Base-by-base conservation (phyloP, 2,797 vertebrate species). In the Sebastes umbrosus region DNA sequence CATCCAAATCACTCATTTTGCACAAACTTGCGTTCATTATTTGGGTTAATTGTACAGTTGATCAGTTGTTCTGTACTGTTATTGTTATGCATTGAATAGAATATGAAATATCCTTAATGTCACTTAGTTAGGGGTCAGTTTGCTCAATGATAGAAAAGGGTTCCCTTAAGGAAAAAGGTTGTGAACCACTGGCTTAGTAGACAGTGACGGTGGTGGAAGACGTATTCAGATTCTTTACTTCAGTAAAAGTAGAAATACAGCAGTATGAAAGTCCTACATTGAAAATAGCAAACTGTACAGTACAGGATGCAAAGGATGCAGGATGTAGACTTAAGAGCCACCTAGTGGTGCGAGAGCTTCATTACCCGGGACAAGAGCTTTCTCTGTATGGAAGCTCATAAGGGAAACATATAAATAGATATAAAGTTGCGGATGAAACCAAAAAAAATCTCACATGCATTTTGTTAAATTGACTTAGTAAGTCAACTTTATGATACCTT, bases 331-430 rank as follows among this genome's bases (percentile, higher is more conserved):
- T 27, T 58, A 13, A 58, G 76, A 34, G 72, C 59, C 72, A 67
- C 34, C 74, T 27, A 32, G 79, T 83, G 83, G 83, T 70, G 18
- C 2, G 8, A 43, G 14, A 43, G 57, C 13, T 24, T 6, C 18
- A 77, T 72, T 69, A 72, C 80, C 80, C 13, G 54, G 2, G 1
- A 62, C 57, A 58, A 62, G 6, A 74, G 62, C 39, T 46, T 59
- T 34, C 43, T 18, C 46, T 43, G 39, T 13, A 10, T 57, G 24
- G 5, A 43, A 29, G 14, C 8, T 27, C 6, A 6, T 32, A 3
- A 39, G 3, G 22, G 8, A 58, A 46, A 36, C 18, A 31, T 39
- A 39, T 43, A 16, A 16, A 14, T 11, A 25, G 10, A 46, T 22
- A n/a, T 27, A 54, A 4, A 20, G 10, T 24, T 24, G 54, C 6